Conservation (phyloP, 2,113 vertebrate species). For the Bungarus multicinctus region DNA sequence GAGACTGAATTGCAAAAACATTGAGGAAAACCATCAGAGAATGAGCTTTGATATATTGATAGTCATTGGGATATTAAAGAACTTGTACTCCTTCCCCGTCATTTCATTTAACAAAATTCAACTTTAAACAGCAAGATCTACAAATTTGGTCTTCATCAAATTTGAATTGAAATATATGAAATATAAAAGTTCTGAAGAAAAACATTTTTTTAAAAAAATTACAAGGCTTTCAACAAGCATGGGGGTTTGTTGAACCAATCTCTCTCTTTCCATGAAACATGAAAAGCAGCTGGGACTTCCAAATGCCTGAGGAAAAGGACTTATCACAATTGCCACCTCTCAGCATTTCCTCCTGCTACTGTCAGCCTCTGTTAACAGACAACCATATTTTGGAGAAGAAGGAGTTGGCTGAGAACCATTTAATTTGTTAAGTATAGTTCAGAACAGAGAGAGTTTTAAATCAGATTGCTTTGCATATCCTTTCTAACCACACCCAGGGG, state of each 20-base stretch:
- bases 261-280: neutral
- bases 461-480: neutral
- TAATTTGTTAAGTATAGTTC: neutral
- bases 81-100: neutral
- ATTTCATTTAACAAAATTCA: neutral
- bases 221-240: neutral
- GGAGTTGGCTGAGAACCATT: neutral
- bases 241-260: neutral
- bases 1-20: neutral
- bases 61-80: neutral
- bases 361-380: neutral
- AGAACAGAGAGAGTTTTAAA: neutral
- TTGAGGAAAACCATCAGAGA: neutral
- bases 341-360: neutral
- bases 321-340: neutral
- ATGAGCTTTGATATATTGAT: neutral
- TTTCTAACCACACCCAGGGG: neutral
- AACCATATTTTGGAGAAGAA: neutral
- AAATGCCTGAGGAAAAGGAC: neutral
- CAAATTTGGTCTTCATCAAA: neutral
- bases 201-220: neutral
- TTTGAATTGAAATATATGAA: neutral
- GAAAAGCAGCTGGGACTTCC: neutral
- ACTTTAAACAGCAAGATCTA: neutral
- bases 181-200: neutral